Conservation (phyloP, 2,888 invertebrate species). For the Cremastobaeus sp. region DNA sequence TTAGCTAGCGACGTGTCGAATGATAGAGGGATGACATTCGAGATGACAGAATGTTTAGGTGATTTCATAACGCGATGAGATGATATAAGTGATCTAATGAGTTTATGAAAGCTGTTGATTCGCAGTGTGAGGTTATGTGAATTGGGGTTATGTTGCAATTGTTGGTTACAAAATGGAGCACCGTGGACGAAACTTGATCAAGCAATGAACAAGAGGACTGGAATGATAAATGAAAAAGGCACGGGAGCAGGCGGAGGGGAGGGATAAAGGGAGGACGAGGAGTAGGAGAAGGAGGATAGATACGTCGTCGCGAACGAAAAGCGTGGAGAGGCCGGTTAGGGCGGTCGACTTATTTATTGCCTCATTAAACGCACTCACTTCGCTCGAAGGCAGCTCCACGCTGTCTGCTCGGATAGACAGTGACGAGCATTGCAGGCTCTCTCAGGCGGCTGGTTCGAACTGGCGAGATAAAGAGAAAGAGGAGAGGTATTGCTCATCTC, state of each 20-base stretch:
- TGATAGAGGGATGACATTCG: not conserved
- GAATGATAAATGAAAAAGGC: conserved; percentile 43
- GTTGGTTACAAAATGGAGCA: no score
- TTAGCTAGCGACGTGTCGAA: conserved; percentile 8
- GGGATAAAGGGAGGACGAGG: conserved; percentile 28
- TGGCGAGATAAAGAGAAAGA: conserved; percentile 29
- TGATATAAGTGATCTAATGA: no score
- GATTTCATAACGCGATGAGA: not conserved
- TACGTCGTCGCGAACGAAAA: conserved; percentile 76
- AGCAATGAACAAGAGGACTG: conserved; percentile 31
- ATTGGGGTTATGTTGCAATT: no score
- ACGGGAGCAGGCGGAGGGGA: conserved; percentile 29
- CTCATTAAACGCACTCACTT: conserved; percentile 78
- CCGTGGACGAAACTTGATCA: conserved; percentile 6
- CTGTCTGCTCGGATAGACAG: conserved; percentile 78
- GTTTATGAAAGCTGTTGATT: no score
- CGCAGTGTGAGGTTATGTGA: no score
- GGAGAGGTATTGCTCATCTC: conserved; percentile 45
- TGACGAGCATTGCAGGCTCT: conserved; percentile 73
- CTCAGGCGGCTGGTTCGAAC: conserved; percentile 32
- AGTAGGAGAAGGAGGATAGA: conserved; percentile 68
- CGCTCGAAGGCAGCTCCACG: conserved; percentile 77
- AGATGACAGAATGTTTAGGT: not conserved
- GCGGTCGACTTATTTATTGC: conserved; percentile 78
- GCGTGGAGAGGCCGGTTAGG: conserved; percentile 77